These are phyloP conservation scores for Trachops cirrhosus DNA, from an alignment of 2,797 vertebrate species.

Conservation along the genomic window DNA sequence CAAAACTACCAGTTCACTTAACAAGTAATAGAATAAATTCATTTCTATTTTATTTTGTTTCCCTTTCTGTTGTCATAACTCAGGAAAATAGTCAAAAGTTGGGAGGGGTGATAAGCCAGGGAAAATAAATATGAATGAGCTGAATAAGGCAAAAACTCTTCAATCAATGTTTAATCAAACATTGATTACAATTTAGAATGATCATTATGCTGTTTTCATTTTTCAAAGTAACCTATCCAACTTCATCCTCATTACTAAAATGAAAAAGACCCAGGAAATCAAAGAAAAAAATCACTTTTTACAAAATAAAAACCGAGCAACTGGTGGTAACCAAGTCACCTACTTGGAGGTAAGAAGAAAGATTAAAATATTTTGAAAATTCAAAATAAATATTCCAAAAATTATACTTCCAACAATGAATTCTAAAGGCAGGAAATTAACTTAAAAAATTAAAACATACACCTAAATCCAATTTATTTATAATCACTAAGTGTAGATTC, in stretches of 20 bases:
- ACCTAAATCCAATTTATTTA: not conserved
- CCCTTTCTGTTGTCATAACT: not conserved
- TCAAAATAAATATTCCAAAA: not conserved
- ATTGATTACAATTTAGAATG: not conserved
- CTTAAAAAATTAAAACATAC: not conserved
- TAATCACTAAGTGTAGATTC: not conserved
- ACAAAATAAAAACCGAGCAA: not conserved
- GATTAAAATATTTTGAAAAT: not conserved
- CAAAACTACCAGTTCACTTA: not conserved
- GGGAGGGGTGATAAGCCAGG: not conserved
- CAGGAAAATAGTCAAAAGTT: not conserved
- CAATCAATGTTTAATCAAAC: not conserved
- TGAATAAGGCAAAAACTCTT: not conserved
- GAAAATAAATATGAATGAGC: not conserved
- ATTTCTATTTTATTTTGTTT: not conserved
- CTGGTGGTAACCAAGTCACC: not conserved
- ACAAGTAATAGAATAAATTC: not conserved
- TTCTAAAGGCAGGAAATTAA: not conserved
- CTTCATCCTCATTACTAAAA: slow-evolving; percentile 15
- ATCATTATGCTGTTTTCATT: not conserved
- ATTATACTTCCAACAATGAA: not conserved
- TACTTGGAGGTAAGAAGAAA: not conserved
- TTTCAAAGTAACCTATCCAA: not conserved
- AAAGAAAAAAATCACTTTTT: not conserved
- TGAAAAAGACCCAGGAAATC: not conserved